Evolutionary conservation across 2,888 invertebrate species (phyloP).

Genomic region (Napeogenes inachia): DNA sequence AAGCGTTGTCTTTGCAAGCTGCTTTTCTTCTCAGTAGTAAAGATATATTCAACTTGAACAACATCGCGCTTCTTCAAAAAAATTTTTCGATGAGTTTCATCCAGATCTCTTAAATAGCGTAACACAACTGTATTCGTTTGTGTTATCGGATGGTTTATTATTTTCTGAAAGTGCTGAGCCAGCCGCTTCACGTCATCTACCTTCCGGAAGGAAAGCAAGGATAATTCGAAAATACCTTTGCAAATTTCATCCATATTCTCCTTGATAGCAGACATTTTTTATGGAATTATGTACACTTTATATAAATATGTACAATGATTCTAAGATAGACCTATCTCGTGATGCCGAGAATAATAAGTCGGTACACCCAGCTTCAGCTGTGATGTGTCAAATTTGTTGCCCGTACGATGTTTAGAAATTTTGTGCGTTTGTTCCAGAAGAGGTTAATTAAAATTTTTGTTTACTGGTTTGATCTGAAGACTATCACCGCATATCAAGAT

Average conservation of each 20-base stretch:
- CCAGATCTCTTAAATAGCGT: conserved; percentile 52
- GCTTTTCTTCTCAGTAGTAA: conserved; percentile 70
- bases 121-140: conserved; percentile 47
- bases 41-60: conserved; percentile 69
- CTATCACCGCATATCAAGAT: conserved; percentile 74
- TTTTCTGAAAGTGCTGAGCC: conserved; percentile 55
- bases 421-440: conserved; percentile 31
- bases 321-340: conserved; percentile 42
- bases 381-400: conserved; percentile 34
- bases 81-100: conserved; percentile 56
- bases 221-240: conserved; percentile 49
- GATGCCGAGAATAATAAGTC: conserved; percentile 40
- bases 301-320: conserved; percentile 43
- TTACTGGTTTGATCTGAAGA: conserved; percentile 41
- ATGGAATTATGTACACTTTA: conserved; percentile 20
- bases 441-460: conserved; percentile 35
- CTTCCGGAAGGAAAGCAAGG: conserved; percentile 63
- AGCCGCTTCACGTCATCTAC: conserved; percentile 62
- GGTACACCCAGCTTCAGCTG: conserved; percentile 29
- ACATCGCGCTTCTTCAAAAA: conserved; percentile 58
- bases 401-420: conserved; percentile 41
- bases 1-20: conserved; percentile 65
- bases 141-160: conserved; percentile 57
- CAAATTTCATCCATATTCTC: conserved; percentile 46
- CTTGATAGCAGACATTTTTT: conserved; percentile 37